Evolutionary conservation across 2,113 vertebrate species (phyloP).

Genomic region (Cinclus mexicanus): DNA sequence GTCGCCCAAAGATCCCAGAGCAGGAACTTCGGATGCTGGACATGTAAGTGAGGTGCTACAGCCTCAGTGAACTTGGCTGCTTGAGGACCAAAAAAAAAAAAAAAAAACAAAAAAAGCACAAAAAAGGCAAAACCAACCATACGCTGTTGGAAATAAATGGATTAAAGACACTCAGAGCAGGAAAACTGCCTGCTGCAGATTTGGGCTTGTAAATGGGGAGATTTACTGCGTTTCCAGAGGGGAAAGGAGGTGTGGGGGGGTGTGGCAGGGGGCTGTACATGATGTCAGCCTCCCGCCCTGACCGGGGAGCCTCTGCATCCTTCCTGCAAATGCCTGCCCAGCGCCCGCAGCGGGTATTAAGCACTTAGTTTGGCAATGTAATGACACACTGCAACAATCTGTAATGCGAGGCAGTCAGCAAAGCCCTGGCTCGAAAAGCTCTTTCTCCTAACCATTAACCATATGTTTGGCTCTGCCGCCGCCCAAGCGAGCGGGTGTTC

Average conservation of each 20-base stretch:
- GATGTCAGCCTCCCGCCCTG: conserved; percentile 74
- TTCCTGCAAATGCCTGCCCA: conserved; percentile 75
- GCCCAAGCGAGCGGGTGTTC: conserved; percentile 81
- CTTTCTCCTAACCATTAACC: conserved; percentile 83
- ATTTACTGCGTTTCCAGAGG: not conserved
- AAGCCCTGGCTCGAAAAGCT: conserved; percentile 76
- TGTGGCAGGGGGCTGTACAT: conserved; percentile 18
- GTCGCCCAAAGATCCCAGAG: conserved; percentile 73
- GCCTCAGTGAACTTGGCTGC: conserved; percentile 21
- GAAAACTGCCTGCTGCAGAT: not conserved
- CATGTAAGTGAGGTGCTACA: conserved; percentile 16
- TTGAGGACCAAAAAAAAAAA: not conserved
- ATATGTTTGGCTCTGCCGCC: conserved; percentile 82
- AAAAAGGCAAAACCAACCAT: not conserved
- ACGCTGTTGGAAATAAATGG: not conserved
- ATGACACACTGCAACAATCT: conserved; percentile 83
- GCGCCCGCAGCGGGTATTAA: conserved; percentile 80
- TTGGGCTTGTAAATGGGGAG: not conserved
- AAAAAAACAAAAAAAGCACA: not conserved
- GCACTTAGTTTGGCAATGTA: conserved; percentile 85
- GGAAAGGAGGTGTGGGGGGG: not conserved
- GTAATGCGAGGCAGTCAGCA: conserved; percentile 81
- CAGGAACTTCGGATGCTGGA: conserved; percentile 71
- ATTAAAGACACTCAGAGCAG: not conserved
- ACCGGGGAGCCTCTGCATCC: conserved; percentile 67